These are phyloP conservation scores for Dascyllus trimaculatus DNA, from an alignment of 2,113 vertebrate species.

Conservation along the genomic window DNA sequence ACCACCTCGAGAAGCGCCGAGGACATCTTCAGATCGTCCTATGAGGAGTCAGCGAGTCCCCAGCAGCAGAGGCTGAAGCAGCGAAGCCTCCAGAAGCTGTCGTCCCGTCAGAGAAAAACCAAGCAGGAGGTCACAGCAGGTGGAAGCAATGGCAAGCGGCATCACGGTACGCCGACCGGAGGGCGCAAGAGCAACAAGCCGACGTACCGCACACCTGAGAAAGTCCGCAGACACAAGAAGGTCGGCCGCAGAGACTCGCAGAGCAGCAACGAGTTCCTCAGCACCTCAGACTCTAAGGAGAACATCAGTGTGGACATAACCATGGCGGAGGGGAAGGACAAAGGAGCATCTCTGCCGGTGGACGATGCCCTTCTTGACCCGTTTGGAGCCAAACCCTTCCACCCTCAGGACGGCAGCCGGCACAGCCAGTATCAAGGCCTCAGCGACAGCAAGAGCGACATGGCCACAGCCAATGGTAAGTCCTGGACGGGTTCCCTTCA, in stretches of 20 bases:
- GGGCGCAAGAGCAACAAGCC: conserved; percentile 89
- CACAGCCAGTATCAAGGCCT: conserved; percentile 87
- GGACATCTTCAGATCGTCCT: conserved; percentile 88
- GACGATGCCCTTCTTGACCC: conserved; percentile 91
- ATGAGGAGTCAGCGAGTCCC: conserved; percentile 88
- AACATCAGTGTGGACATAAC: conserved; percentile 90
- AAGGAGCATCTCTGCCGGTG: conserved; percentile 78
- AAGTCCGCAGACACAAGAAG: conserved; percentile 90
- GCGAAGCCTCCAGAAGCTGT: conserved; percentile 92
- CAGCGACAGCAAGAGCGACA: conserved; percentile 83
- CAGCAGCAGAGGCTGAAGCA: conserved; percentile 92
- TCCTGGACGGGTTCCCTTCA: conserved; percentile 86
- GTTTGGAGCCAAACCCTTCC: conserved; percentile 95
- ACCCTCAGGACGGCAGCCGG: conserved; percentile 86
- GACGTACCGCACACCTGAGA: conserved; percentile 92
- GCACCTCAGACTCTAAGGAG: conserved; percentile 95
- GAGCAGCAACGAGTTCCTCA: conserved; percentile 96
- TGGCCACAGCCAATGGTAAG: conserved; percentile 76
- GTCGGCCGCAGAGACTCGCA: conserved; percentile 94
- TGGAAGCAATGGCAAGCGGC: conserved; percentile 91
- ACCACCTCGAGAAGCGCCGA: conserved; percentile 82
- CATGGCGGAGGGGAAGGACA: conserved; percentile 87
- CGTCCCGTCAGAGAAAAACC: conserved; percentile 91
- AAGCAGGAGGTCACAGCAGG: conserved; percentile 86
- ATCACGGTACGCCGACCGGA: conserved; percentile 91